Evolutionary conservation across 2,797 vertebrate species (phyloP).

Genomic region (Rhynchonycteris naso): DNA sequence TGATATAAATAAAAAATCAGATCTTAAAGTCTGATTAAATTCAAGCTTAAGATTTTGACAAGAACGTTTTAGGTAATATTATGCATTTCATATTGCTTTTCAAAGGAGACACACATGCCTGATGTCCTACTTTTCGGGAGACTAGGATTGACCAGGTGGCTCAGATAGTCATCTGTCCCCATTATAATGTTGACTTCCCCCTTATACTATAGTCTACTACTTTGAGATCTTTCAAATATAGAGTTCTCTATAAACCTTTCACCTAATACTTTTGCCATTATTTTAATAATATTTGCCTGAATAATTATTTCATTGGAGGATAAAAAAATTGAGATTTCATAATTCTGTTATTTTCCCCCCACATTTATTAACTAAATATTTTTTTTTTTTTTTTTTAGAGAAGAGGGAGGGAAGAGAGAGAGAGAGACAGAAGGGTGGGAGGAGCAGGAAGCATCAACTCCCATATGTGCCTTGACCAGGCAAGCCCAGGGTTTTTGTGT

Average conservation of each 20-base stretch:
- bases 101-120: not conserved
- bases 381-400: too few species aligned
- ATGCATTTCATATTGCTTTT: not conserved
- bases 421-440: too few species aligned
- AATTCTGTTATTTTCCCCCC: not conserved
- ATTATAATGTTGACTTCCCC: not conserved
- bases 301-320: not conserved
- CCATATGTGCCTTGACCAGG: too few species aligned
- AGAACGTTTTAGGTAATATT: not conserved
- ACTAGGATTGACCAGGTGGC: not conserved
- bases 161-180: not conserved
- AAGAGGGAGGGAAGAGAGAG: too few species aligned
- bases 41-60: not conserved
- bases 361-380: not conserved
- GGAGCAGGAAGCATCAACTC: too few species aligned
- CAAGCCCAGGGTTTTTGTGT: too few species aligned
- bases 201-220: not conserved
- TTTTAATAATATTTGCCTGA: conserved; percentile 2
- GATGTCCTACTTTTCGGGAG: not conserved
- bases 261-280: not conserved
- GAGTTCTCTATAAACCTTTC: not conserved
- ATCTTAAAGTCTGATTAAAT: not conserved
- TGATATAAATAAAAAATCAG: not conserved
- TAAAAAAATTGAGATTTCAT: not conserved
- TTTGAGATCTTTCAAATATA: not conserved